Base-by-base conservation (phyloP, 2,113 vertebrate species). In the Brachyhypopomus gauderio region DNA sequence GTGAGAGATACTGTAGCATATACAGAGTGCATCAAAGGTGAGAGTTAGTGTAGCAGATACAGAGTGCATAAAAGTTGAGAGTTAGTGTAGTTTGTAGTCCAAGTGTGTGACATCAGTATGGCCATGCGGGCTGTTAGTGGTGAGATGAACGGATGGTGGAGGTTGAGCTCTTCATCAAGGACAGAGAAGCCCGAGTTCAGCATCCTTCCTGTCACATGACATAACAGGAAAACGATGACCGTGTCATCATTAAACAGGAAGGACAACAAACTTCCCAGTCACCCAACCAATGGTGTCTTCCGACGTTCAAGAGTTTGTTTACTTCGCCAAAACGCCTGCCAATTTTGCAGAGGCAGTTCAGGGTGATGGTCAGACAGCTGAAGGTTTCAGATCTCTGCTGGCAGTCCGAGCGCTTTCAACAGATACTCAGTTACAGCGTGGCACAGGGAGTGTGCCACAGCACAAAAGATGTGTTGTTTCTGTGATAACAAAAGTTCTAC, bases 401-500 rank as follows among this genome's bases (percentile, higher is more conserved):
- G 16, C 5, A 8, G 52, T 19, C 14, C 0, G 14, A 74, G 27
- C 30, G 2, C n/a, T 22, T 63, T 55, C 25, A 16, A 7, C 12
- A 9, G 30, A 69, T 72, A 81, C 74, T 85, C 19, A 69, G 75
- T 85, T 62, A 62, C 69, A 59, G 23, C 23, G 38, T n/a, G 2
- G 70, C 25, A 52, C 6, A 38, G 62, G 60, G 38, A 67, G 78
- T 73, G 66, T 67, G 36, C 48, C 3, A 34, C 30, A 55, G 76
- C 70, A 85, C 71, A 58, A 70, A 36, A 60, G 74, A 67, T 73
- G 67, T n/a, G 7, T 84, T 84, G 78, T 76, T 80, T 27, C 78
- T 34, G 78, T 2, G 30, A 71, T 56, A 63, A 16, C 0, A 5
- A 27, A 66, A 52, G 36, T 70, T 66, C 74, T 55, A 78, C 75